Evolutionary conservation across 2,113 vertebrate species (phyloP), one percentile per base, ranked within the genome.

Genomic region (Arizona elegans): DNA sequence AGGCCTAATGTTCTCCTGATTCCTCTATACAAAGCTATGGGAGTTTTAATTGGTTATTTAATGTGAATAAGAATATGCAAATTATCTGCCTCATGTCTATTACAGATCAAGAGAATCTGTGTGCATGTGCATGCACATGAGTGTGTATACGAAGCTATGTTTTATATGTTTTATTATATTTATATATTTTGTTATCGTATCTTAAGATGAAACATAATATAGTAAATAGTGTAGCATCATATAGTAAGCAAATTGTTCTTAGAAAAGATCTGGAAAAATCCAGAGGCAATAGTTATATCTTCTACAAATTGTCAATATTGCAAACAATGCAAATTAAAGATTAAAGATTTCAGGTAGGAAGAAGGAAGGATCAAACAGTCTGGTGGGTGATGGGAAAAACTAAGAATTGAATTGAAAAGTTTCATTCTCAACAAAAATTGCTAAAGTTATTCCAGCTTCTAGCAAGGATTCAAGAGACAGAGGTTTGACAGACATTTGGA

Each of bases 31-130:
- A 93, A 95, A 96, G 93, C 90, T 21, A 85, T 94, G 87, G 95
- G 94, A 53, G 90, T 96, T 97, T 95, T 96, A 96, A 96, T 95
- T 94, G 94, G 52, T 93, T 92, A 75, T 91, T 97, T 96, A 96
- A 97, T 95, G 92, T 88, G 94, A 94, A 92, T 92, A 95, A 96
- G 95, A 89, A 90, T 90, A 96, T 93, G 95, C 90, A 97, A 96
- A 97, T 96, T 95, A 95, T 89, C 91, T 86, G 94, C 94, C 62
- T 94, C 53, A 88, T 87, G 89, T 55, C 90, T 87, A 0, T 3
- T 4, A 56, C 0, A 1, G 81, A 93, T 87, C 90, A 96, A 90
- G 56, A 81, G 11, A 0, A 0, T 75, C 93, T 70, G 90, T 65
- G 23, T 0, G 33, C 70, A 15, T 65, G 23, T 0, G 11, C 70